Percentiles rank a stretch among this genome's conserved stretches.
Evolutionary conservation across 2,113 vertebrate genomes (phyloP).

Genomic region (Pogonocichla stellata): DNA sequence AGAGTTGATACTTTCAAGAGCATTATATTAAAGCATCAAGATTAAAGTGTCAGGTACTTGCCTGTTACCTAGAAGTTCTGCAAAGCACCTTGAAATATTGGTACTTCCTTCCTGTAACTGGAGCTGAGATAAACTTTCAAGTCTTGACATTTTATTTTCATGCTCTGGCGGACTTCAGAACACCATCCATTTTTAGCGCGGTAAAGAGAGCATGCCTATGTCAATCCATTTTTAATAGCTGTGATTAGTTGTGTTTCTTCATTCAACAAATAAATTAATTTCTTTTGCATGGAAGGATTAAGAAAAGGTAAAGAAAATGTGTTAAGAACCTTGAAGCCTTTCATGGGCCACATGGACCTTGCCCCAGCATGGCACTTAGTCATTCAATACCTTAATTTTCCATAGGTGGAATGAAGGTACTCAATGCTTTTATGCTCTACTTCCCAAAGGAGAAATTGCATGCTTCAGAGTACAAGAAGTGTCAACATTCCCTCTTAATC

Average conservation of each 20-base stretch:
- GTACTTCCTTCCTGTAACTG: background rate
- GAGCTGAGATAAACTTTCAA: background rate
- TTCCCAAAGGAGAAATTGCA: background rate
- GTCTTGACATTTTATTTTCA: background rate
- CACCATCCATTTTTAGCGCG: background rate
- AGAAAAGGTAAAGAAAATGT: background rate
- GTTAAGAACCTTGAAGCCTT: background rate
- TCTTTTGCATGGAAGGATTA: background rate
- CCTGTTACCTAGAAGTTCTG: background rate
- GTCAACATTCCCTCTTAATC: background rate
- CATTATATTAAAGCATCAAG: background rate
- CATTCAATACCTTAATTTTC: background rate
- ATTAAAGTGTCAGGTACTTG: conserved; percentile 12
- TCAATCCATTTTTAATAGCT: conserved; percentile 8
- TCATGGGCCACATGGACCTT: background rate
- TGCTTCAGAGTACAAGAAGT: background rate
- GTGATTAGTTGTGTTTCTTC: conserved; percentile 7
- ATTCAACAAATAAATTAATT: background rate
- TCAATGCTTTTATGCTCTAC: background rate
- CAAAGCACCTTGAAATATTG: conserved; percentile 24
- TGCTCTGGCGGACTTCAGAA: background rate
- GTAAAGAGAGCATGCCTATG: background rate
- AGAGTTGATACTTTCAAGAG: background rate
- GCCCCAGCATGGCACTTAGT: background rate
- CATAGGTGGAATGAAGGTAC: background rate